A percentile compares a stretch with the other conserved stretches of the same genome.
Evolutionary conservation across 2,797 vertebrate species (phyloP).

Genomic region (Heliangelus exortis): DNA sequence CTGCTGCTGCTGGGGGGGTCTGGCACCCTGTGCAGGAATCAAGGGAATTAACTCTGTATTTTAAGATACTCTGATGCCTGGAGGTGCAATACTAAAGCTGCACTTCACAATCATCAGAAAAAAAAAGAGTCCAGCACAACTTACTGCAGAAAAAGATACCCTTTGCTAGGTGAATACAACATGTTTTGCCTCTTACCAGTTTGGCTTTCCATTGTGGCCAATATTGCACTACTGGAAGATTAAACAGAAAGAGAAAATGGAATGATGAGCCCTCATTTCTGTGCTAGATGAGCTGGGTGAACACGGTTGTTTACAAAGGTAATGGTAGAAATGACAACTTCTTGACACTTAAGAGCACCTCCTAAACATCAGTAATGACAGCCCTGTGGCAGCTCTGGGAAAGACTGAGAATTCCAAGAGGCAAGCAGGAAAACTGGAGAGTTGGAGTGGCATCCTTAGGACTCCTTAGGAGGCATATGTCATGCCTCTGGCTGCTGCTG

Average conservation of each 20-base stretch:
- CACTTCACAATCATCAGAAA: not conserved
- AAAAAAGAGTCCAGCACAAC: not conserved
- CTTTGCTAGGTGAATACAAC: not conserved
- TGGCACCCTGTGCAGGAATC: not conserved
- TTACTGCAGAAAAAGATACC: not conserved
- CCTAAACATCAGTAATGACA: not conserved
- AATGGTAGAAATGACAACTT: not conserved
- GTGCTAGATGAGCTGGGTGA: not conserved
- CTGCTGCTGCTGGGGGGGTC: not conserved
- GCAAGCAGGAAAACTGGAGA: not conserved
- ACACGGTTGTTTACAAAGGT: not conserved
- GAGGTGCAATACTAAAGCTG: not conserved
- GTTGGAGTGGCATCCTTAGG: not conserved
- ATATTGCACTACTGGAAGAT: not conserved
- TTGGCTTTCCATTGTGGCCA: not conserved
- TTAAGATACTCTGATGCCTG: not conserved
- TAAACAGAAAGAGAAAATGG: not conserved
- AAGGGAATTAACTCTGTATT: not conserved
- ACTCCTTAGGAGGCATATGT: fast-evolving
- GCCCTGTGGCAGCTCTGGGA: not conserved
- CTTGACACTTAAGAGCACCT: not conserved
- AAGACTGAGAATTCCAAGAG: not conserved
- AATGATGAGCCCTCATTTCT: not conserved
- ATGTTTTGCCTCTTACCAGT: not conserved
- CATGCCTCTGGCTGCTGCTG: not conserved